Base-by-base conservation (phyloP, 1,140 invertebrate genomes). In the Drosophila auraria region DNA sequence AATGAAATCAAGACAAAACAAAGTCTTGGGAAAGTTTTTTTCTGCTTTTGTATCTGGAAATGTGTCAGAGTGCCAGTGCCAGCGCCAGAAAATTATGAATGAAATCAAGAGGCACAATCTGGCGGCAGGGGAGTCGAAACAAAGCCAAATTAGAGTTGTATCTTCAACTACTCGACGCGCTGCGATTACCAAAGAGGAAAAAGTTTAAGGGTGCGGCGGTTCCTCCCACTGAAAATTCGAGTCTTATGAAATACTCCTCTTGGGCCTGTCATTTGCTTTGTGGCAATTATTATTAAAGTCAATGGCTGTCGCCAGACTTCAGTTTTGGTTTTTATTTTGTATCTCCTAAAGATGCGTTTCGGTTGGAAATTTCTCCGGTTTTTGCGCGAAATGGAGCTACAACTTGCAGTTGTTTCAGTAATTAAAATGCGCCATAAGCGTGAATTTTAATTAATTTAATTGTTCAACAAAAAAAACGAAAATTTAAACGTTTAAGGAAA, bases 361-460 rank as follows among this genome's bases (percentile, higher is more conserved):
- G 51, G 47, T 62, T 68, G 53, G 49, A 80, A 78, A 78, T 80
- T 84, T 77, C 75, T 66, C 74, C 65, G 65, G 27, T 60, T 76
- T 30, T 33, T 33, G 56, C 71, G 60, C 58, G 30, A 57, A 68
- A 54, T 79, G 45, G 69, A 87, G 80, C 72, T 80, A 53, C 68
- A 47, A 47, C 38, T 73, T 51, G 65, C 60, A 65, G 45, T 51
- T 65, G 38, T 66, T 69, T 51, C 36, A 5, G 64, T 83, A 78
- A 90, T 89, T 89, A 89, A 87, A 87, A 79, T 87, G 83, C 74
- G 83, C 83, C 83, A 86, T 82, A 87, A 87, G 83, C 83, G 83
- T 87, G 78, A 82, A 87, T 82, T 76, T 87, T 74, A 86, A 87
- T 86, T 86, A 87, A 76, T 78, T 86, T 84, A 86, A 86, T 84